Evolutionary conservation across 2,797 vertebrate genomes (phyloP).

Genomic region (Spondyliosoma cantharus): DNA sequence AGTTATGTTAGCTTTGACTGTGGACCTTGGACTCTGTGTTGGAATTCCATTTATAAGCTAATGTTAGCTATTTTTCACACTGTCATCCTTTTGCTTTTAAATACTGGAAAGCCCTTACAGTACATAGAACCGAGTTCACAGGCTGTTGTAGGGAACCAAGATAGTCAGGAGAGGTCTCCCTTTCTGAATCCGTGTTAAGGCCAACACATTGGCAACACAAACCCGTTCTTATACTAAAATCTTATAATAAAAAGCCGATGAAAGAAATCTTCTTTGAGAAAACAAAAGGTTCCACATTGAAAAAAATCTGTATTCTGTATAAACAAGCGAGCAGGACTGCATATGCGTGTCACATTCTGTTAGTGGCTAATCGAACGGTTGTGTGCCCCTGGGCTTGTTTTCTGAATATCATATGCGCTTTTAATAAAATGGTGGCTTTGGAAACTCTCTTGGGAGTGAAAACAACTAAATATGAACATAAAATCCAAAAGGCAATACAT

Average conservation of each 20-base stretch:
- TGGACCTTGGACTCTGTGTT: too few species aligned
- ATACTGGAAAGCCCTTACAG: too few species aligned
- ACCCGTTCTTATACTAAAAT: too few species aligned
- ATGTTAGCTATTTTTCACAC: too few species aligned
- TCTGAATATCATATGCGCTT: conserved; percentile 22
- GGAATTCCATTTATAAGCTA: too few species aligned
- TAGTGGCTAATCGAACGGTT: conserved; percentile 18
- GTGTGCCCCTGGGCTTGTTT: conserved; percentile 3
- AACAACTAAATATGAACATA: conserved; percentile 17
- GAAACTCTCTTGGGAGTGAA: conserved; percentile 12
- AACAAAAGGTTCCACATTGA: neutral
- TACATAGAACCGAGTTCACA: too few species aligned
- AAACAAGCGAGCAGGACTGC: neutral
- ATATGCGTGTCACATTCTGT: neutral
- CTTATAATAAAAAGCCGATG: neutral
- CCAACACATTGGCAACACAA: too few species aligned
- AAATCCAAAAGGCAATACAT: conserved; percentile 34
- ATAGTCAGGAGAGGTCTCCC: too few species aligned
- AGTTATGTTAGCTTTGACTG: too few species aligned
- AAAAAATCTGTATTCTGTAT: neutral
- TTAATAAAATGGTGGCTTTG: neutral
- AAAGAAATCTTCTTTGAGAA: neutral
- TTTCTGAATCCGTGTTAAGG: too few species aligned
- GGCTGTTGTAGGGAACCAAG: too few species aligned
- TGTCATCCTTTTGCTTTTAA: too few species aligned